Evolutionary conservation across 2,888 invertebrate species (phyloP), one percentile per base, ranked within the genome.

Genomic region (Danaus chrysippus): DNA sequence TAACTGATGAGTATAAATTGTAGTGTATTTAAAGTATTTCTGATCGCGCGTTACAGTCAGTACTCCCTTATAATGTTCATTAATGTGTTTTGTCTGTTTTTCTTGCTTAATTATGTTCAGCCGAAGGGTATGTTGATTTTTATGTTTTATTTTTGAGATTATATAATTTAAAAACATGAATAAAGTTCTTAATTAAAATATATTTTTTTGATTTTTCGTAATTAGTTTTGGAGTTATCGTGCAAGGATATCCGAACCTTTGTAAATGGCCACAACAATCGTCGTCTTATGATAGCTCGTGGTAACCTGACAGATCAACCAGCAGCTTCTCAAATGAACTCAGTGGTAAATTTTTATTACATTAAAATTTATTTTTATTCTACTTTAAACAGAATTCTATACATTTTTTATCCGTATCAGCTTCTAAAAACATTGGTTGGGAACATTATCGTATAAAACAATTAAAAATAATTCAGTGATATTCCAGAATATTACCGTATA

Each of bases 231-330:
- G 67, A 75, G 13, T 69, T 80, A 58, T 71, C 77, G 42, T 81
- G 81, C 59, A 65, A 70, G 6, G 73, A 79, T 65, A 73, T 79
- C n/a, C 65, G 63, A 1, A 59, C 59, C 9, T 75, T 81, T 44
- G 76, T 81, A 13, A 73, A 80, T 58, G 77, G 77, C 0, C 81
- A 81, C 61, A 81, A 81, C 58, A 60, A 53, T 2, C 66, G 74
- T 15, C 68, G 81, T 11, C 56, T 74, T 10, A 69, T 62, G 11
- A 19, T 81, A 13, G 74, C 78, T 0, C 68, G 70, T 42, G 80
- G 79, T 3, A 63, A 68, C 13, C 66, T 81, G 5, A 41, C 62
- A 0, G 71, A 73, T 0, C 81, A 82, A 55, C 82, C 82, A 0
- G 66, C 78, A 3, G 81, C 81, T 13, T 64, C 72, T 0, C 67